Conservation (phyloP, 2,888 invertebrate genomes). For the Drosophila niveifrons region DNA sequence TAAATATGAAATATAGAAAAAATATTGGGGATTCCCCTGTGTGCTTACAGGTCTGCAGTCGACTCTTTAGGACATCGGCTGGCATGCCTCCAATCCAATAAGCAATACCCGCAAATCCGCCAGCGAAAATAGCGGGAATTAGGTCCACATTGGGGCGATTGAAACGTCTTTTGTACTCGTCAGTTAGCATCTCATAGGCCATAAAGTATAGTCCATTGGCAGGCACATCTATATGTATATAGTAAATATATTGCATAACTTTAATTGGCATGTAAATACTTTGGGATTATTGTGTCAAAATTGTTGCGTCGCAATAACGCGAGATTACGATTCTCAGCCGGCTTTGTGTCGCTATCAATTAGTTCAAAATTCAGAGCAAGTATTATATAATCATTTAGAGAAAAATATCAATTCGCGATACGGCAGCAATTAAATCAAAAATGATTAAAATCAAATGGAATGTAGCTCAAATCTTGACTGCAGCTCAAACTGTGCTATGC, state of each 20-base stretch:
- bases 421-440: slow-evolving; percentile 22
- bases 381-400: slow-evolving; percentile 15
- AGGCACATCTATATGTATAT: slow-evolving; percentile 95
- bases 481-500: neutral
- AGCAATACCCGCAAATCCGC: slow-evolving; percentile 97
- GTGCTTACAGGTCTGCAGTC: slow-evolving; percentile 94
- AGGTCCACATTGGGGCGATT: slow-evolving; percentile 85
- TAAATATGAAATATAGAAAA: neutral
- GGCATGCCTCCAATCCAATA: slow-evolving; percentile 99
- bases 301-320: slow-evolving; percentile 1
- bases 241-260: slow-evolving; percentile 59
- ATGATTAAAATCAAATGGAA: neutral
- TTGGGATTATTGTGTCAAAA: slow-evolving; percentile 5
- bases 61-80: slow-evolving; percentile 98
- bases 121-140: slow-evolving; percentile 93
- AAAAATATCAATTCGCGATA: slow-evolving; percentile 4
- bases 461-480: neutral
- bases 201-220: slow-evolving; percentile 99
- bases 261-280: slow-evolving; percentile 5
- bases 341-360: slow-evolving; percentile 38
- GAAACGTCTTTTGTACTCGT: slow-evolving; percentile 89
- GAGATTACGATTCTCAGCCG: slow-evolving; percentile 28
- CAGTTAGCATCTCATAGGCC: slow-evolving; percentile 96
- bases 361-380: slow-evolving; percentile 25
- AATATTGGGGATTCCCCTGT: neutral